Conservation (phyloP, 2,888 invertebrate species). For the Torymus texanus region DNA sequence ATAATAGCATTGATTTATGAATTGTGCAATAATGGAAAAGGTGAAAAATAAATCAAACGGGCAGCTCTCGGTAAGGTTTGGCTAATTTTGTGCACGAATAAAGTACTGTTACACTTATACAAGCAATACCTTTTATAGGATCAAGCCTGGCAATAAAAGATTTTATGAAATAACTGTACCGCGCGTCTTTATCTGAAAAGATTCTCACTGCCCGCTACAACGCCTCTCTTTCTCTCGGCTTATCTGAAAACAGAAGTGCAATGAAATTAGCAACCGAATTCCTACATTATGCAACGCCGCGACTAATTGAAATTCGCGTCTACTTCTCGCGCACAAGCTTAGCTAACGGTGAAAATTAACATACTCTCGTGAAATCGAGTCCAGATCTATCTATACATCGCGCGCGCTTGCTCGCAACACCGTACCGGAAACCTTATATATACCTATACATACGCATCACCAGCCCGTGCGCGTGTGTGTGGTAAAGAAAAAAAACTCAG, state of each 20-base stretch:
- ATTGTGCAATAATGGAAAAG: too few species aligned
- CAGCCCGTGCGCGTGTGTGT: too few species aligned
- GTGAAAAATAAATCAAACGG: too few species aligned
- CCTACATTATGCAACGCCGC: slow-evolving; percentile 2
- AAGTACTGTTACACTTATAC: too few species aligned
- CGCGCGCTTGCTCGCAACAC: neutral
- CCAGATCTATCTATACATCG: neutral
- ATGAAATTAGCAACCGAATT: slow-evolving; percentile 1
- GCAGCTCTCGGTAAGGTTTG: too few species aligned
- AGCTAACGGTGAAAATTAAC: slow-evolving; percentile 39
- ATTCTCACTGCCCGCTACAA: neutral
- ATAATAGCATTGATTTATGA: too few species aligned
- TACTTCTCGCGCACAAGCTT: neutral
- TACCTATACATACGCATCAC: too few species aligned
- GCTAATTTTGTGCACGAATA: too few species aligned
- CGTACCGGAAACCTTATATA: slow-evolving; percentile 7
- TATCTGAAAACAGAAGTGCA: slow-evolving; percentile 1
- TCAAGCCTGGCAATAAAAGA: too few species aligned
- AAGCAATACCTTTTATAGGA: too few species aligned
- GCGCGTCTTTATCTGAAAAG: too few species aligned
- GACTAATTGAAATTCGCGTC: neutral
- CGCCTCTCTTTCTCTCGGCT: neutral
- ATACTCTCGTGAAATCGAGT: slow-evolving; percentile 21
- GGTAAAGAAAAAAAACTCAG: neutral
- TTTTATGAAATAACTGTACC: too few species aligned